phyloP scores from a whole-genome alignment of 1,140 invertebrate species.

The Drosophila repletoides region DNA sequence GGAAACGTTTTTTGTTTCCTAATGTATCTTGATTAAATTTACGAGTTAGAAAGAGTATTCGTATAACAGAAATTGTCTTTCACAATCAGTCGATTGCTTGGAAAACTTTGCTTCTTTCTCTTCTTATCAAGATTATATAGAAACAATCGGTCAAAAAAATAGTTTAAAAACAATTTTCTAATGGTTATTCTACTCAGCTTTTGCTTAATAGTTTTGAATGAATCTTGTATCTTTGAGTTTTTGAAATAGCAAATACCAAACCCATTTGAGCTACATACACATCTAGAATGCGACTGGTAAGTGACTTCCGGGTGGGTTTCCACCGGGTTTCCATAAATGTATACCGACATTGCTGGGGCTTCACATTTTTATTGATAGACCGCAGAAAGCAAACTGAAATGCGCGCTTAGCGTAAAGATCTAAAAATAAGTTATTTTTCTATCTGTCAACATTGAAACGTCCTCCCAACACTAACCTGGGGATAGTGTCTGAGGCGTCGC shows the following conservation, averaged over 20 bases:
- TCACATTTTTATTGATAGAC: conserved; percentile 61
- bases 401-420: conserved; percentile 26
- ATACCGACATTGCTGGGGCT: conserved; percentile 59
- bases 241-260: conserved; percentile 39
- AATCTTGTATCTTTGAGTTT: conserved; percentile 51
- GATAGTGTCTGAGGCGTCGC: conserved; percentile 7
- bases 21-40: too few relatives aligned
- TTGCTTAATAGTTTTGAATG: too few relatives aligned
- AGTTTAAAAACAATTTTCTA: too few relatives aligned
- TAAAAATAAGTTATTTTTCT: conserved; percentile 51
- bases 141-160: too few relatives aligned
- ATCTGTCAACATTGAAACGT: conserved; percentile 36
- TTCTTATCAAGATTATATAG: too few relatives aligned
- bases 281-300: conserved; percentile 23
- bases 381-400: conserved; percentile 54
- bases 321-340: conserved; percentile 26
- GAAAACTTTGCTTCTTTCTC: too few relatives aligned
- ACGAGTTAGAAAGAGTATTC: too few relatives aligned
- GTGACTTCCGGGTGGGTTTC: conserved; percentile 65
- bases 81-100: too few relatives aligned
- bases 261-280: conserved; percentile 43
- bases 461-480: neutral
- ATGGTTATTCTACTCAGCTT: too few relatives aligned
- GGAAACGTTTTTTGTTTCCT: too few relatives aligned
- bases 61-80: too few relatives aligned